Evolutionary conservation across 2,113 vertebrate species (phyloP).

Genomic region (Carollia perspicillata): DNA sequence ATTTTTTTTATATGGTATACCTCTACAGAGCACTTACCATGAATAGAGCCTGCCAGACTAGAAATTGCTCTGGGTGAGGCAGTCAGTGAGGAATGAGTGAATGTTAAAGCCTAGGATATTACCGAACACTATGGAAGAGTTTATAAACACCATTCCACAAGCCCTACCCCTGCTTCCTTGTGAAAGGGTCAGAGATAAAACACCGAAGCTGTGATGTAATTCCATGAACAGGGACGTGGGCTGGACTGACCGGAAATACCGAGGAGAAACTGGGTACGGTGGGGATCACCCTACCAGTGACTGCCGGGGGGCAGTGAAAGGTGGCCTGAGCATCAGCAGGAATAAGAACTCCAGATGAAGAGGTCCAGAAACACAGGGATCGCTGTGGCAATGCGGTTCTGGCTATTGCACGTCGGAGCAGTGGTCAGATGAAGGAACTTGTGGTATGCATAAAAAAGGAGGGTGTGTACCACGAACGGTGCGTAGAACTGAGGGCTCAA

Average conservation of each 20-base stretch:
- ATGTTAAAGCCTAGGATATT: neutral
- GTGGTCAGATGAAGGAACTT: too few relatives aligned
- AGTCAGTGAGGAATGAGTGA: neutral
- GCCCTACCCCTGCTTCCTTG: neutral
- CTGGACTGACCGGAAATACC: neutral
- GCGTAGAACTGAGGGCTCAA: too few relatives aligned
- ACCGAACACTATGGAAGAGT: neutral
- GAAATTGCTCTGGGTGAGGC: neutral
- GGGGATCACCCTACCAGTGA: neutral
- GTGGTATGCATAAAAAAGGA: too few relatives aligned
- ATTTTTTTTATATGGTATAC: too few relatives aligned
- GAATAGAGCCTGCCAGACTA: neutral
- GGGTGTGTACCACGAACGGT: too few relatives aligned
- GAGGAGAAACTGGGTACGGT: neutral
- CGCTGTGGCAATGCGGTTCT: too few relatives aligned
- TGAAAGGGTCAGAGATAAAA: neutral
- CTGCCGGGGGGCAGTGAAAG: neutral
- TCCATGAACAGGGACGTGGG: neutral
- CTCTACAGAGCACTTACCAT: neutral
- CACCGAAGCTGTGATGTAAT: too few relatives aligned
- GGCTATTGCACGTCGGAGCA: too few relatives aligned
- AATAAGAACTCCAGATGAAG: neutral
- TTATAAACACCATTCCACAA: neutral
- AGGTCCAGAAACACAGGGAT: too few relatives aligned
- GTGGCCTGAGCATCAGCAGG: neutral